These are phyloP conservation scores for Pipa parva DNA, from an alignment of 2,113 vertebrate genomes.

Conservation along the genomic window DNA sequence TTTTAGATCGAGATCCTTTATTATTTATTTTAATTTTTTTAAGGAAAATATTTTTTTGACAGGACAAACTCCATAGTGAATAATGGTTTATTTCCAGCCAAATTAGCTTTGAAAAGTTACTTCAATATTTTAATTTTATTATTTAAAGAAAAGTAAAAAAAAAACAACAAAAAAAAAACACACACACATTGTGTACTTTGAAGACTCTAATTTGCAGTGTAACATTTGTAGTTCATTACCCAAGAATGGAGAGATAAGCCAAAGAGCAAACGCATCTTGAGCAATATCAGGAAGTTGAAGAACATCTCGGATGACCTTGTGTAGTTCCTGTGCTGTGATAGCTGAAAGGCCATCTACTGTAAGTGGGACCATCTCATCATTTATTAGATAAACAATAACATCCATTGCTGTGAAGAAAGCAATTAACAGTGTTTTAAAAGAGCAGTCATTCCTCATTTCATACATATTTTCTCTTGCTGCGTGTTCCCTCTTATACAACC, in stretches of 20 bases:
- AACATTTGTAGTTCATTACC: constrained; percentile 68
- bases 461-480: background rate
- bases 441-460: too few species aligned
- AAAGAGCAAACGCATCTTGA: constrained; percentile 75
- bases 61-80: too few species aligned
- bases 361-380: constrained; percentile 71
- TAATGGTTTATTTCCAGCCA: too few species aligned
- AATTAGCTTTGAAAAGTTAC: too few species aligned
- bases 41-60: too few species aligned
- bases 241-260: constrained; percentile 81
- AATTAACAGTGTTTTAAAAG: background rate
- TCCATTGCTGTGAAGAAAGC: constrained; percentile 62
- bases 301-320: constrained; percentile 67
- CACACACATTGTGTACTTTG: background rate
- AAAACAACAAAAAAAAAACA: background rate
- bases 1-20: too few species aligned
- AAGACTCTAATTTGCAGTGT: background rate
- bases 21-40: too few species aligned
- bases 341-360: constrained; percentile 67
- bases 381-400: constrained; percentile 75
- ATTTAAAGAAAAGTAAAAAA: too few species aligned
- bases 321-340: constrained; percentile 72
- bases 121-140: too few species aligned
- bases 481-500: background rate
- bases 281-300: constrained; percentile 69